Base-by-base conservation (phyloP, 1,140 invertebrate species). In the Aricia agestis region DNA sequence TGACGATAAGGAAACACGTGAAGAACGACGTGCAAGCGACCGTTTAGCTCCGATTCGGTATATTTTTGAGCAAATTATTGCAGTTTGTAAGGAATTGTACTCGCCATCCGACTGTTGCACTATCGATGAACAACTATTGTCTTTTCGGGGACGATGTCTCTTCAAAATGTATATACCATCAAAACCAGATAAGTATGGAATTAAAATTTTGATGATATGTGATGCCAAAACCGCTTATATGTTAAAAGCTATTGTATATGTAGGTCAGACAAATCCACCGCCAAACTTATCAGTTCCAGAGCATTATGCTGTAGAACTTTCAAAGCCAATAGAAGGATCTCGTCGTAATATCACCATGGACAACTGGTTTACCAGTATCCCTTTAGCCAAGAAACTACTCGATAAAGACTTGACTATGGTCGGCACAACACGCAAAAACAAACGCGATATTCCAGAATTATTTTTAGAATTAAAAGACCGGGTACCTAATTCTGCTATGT, bases 121-220 rank as follows among this genome's bases (percentile, higher is more conserved):
- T n/a, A 82, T 91, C 32, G 90, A 93, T 74, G 87, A 93, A 75
- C 88, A 83, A 75, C 75, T 92, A 2, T 70, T 81, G 69, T 71
- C 71, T 11, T 92, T 90, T 74, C 67, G 85, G 67, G 92, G 90
- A 31, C 72, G 81, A 31, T 92, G 88, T 78, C 41, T 32, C 17
- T 92, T 92, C 68, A 63, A 79, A 42, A 83, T 89, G 70, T 92
- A 90, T 70, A 87, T 93, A 15, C 74, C 70, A 7, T 70, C 19
- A 18, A 75, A 75, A 32, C 63, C 68, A 63, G 66, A 72, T 71
- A 74, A 71, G 45, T 71, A 74, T 36, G 73, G 69, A 1, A 45
- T 74, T 42, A 75, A 75, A 75, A 70, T 70, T 36, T 57, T 76
- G 18, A 65, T 72, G 58, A 45, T 75, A 1, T 74, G 72, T 66